Evolutionary conservation across 2,113 vertebrate genomes (phyloP).

Genomic region (Melanerpes aurifrons): DNA sequence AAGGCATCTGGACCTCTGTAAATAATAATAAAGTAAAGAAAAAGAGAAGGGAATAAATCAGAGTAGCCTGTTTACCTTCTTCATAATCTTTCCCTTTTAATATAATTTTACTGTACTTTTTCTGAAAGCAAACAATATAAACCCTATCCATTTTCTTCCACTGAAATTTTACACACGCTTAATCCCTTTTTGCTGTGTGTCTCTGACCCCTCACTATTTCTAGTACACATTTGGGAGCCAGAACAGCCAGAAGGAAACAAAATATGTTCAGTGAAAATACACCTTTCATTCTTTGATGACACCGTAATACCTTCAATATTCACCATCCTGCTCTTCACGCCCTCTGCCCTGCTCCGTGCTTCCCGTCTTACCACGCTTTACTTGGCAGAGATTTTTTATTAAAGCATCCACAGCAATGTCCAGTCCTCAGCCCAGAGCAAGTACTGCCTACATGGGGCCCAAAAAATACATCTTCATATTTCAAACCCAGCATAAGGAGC

Average conservation of each 20-base stretch:
- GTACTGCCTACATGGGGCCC: neutral
- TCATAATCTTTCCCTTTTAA: neutral
- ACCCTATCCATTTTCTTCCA: neutral
- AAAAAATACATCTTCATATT: neutral
- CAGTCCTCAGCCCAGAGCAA: neutral
- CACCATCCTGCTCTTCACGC: neutral
- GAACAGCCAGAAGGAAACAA: neutral
- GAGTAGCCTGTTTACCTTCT: neutral
- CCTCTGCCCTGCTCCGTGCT: neutral
- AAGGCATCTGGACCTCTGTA: neutral
- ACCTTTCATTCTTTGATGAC: neutral
- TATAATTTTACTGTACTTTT: neutral
- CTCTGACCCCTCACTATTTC: neutral
- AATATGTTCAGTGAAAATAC: neutral
- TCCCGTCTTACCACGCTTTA: neutral
- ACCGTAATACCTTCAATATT: neutral
- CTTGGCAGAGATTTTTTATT: slow-evolving; percentile 12
- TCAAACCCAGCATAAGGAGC: neutral
- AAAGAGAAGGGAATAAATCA: neutral
- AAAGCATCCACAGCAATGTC: neutral
- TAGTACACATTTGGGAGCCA: neutral
- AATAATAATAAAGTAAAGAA: neutral
- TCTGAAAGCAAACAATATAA: neutral
- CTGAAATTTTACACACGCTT: neutral
- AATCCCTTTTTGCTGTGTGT: slow-evolving; percentile 19